Conservation (phyloP, 2,888 invertebrate genomes). For the Chironomus riparius region DNA sequence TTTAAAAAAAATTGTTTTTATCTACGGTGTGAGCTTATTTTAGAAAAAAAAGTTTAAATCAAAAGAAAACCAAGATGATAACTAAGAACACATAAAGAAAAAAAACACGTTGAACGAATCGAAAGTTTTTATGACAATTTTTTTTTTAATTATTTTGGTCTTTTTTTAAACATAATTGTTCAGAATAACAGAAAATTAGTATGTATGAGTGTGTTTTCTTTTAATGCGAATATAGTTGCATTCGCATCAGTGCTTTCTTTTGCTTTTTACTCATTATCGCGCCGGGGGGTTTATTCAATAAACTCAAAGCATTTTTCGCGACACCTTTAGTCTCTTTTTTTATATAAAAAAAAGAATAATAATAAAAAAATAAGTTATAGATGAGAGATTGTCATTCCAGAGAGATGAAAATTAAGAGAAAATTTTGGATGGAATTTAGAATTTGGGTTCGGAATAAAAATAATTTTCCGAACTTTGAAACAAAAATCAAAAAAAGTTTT, state of each 20-base stretch:
- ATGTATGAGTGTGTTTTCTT: not conserved
- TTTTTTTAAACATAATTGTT: not conserved
- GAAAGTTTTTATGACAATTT: too few species aligned
- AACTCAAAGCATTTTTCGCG: not conserved
- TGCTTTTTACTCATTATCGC: slow-evolving; percentile 17
- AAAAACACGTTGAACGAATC: too few species aligned
- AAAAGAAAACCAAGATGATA: too few species aligned
- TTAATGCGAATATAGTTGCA: slow-evolving; percentile 22
- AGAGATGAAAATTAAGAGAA: not conserved
- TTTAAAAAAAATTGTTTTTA: not conserved
- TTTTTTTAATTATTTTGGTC: not conserved
- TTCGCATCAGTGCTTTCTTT: slow-evolving; percentile 21
- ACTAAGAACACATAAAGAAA: too few species aligned
- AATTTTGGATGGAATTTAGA: slow-evolving; percentile 9
- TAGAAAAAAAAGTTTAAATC: too few species aligned
- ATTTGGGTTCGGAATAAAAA: not conserved
- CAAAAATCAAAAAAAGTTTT: not conserved
- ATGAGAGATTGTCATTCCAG: not conserved
- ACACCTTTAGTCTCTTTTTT: slow-evolving; percentile 1
- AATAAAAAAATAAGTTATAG: not conserved
- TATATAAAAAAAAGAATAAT: not conserved
- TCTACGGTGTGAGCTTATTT: not conserved
- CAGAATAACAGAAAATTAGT: too few species aligned
- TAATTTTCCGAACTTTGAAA: not conserved
- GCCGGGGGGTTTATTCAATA: slow-evolving; percentile 9